Conservation (phyloP, 1,140 invertebrate species). For the Meloidogyne exigua region DNA sequence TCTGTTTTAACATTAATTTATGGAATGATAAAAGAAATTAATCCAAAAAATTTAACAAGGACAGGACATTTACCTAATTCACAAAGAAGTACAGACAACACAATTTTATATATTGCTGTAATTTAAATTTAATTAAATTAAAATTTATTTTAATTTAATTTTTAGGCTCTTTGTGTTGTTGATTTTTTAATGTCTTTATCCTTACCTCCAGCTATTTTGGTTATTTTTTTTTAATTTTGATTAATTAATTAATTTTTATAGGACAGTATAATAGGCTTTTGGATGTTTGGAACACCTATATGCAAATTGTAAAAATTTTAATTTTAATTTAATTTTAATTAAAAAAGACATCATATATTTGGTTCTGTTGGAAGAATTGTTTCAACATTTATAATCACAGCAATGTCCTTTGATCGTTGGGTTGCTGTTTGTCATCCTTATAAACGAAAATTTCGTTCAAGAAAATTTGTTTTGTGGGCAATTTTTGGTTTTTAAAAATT, state of each 20-base stretch:
- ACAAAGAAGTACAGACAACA: constrained; percentile 46
- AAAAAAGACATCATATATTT: constrained; percentile 53
- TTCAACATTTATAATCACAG: constrained; percentile 66
- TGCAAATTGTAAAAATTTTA: constrained; percentile 45
- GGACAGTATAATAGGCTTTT: constrained; percentile 62
- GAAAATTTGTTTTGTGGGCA: constrained; percentile 38
- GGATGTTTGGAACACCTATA: constrained; percentile 60
- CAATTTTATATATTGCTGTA: constrained; percentile 56
- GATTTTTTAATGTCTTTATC: constrained; percentile 61
- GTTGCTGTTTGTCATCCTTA: constrained; percentile 66
- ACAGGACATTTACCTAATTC: background rate
- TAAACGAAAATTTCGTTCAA: constrained; percentile 45
- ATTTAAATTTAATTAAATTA: background rate
- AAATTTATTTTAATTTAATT: background rate
- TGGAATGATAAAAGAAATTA: constrained; percentile 50
- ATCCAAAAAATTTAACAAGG: constrained; percentile 11
- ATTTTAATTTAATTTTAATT: background rate
- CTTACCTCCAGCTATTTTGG: constrained; percentile 61
- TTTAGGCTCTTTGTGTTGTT: constrained; percentile 55
- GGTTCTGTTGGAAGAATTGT: constrained; percentile 60
- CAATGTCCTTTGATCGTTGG: constrained; percentile 67
- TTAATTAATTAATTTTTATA: background rate
- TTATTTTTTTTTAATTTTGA: constrained; percentile 11
- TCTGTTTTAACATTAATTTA: constrained; percentile 61
- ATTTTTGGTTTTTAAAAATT: constrained; percentile 27